Conservation (phyloP, 2,888 invertebrate species). For the Nycteola revayana region DNA sequence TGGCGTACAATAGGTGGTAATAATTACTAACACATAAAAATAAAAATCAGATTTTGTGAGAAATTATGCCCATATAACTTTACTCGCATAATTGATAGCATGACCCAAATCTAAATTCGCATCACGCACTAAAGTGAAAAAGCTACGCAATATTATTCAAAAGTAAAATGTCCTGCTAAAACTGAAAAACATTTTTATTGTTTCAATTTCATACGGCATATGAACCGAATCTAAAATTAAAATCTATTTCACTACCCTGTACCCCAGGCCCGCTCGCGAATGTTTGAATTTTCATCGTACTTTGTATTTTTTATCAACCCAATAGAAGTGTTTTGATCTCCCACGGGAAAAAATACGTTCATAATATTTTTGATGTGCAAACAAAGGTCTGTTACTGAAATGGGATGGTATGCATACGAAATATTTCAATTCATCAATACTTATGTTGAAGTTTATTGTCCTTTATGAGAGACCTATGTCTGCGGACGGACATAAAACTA, state of each 20-base stretch:
- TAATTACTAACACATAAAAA: too few species aligned
- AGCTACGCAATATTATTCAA: background rate
- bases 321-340: slow-evolving; percentile 34
- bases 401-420: too few species aligned
- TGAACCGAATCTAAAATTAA: slow-evolving; percentile 51
- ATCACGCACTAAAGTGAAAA: background rate
- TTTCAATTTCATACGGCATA: slow-evolving; percentile 31
- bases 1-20: too few species aligned
- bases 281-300: slow-evolving; percentile 38
- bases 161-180: background rate
- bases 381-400: too few species aligned
- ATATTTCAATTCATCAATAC: too few species aligned
- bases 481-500: too few species aligned
- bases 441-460: too few species aligned
- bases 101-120: background rate
- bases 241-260: slow-evolving; percentile 49
- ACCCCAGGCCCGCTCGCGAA: slow-evolving; percentile 25
- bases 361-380: slow-evolving; percentile 6
- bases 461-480: too few species aligned
- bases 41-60: too few species aligned
- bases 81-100: too few species aligned
- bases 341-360: slow-evolving; percentile 23
- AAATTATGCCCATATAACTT: too few species aligned
- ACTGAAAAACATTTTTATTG: slow-evolving; percentile 2
- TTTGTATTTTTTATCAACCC: slow-evolving; percentile 32